These are phyloP conservation scores for Ursus arctos DNA, from an alignment of 2,113 vertebrate genomes.

Conservation along the genomic window DNA sequence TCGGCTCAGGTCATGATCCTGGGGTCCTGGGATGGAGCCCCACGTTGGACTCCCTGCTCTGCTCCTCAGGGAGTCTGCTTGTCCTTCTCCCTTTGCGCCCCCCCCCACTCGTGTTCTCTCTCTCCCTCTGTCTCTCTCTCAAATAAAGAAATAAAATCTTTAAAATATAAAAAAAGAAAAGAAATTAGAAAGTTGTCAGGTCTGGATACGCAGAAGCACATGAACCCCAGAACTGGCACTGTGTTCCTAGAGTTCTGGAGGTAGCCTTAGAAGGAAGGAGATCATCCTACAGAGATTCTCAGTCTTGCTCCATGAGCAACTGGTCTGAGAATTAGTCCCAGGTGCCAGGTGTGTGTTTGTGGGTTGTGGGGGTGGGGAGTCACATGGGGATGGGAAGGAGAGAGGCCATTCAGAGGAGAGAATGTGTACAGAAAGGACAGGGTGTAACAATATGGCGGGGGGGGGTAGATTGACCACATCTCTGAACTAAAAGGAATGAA, in stretches of 20 bases:
- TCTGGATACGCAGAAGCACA: background rate
- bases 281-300: background rate
- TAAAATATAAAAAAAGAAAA: background rate
- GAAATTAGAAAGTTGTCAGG: background rate
- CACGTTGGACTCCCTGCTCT: background rate
- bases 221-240: conserved; percentile 16
- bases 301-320: background rate
- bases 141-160: background rate
- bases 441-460: background rate
- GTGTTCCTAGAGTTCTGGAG: conserved; percentile 43
- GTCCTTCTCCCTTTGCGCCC: background rate
- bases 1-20: background rate
- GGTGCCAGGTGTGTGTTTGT: background rate
- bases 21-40: background rate
- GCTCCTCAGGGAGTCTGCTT: background rate
- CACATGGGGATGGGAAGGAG: background rate
- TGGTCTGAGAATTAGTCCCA: background rate
- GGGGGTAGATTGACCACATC: background rate
- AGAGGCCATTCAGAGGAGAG: background rate
- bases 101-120: background rate
- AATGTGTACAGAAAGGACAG: background rate
- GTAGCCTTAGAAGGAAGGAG: background rate
- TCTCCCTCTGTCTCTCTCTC: background rate
- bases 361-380: too few relatives aligned
- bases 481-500: conserved; percentile 70